Evolutionary conservation across 2,797 vertebrate species (phyloP), one percentile per base, ranked within the genome.

Genomic region (Phrynocephalus guinanensis): DNA sequence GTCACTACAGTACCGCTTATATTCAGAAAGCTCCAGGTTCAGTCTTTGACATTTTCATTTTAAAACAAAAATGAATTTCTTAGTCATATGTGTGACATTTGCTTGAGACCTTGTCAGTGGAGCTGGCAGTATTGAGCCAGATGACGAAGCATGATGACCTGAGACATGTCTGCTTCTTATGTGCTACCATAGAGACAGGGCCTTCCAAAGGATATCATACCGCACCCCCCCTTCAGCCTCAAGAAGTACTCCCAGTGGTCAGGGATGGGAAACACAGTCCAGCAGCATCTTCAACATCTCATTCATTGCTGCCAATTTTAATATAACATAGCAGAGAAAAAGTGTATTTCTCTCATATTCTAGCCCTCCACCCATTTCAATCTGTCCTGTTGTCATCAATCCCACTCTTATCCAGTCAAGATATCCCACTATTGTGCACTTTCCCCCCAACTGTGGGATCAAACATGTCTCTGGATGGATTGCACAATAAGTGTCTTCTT

Each of bases 371-470:
- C n/a, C 16, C 10, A 67, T 77, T 78, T 22, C 52, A 56, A 50
- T 15, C 33, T 73, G 30, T 10, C 33, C 11, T 77, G 38, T 68
- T 66, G 24, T 76, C n/a, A 63, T 5, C 24, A 68, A 44, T 26
- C 33, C 72, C 56, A 84, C 13, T 56, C 20, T 33, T 16, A 20
- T 68, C 26, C 7, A 68, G 8, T 85, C 11, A 79, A 70, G 22
- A 8, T 30, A 78, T 30, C 1, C 66, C 22, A 86, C 10, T 5
- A 86, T 48, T 67, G 50, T 76, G 82, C 83, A 52, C 85, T 88
- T 85, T 71, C 33, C 24, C 48, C 68, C 66, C 28, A 70, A 68
- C 24, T 68, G 26, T 38, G 33, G 30, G 60, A n/a, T 52, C 24
- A 4, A n/a, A 4, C 50, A 79, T 56, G 20, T 77, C 11, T 16